Evolutionary conservation across 2,888 invertebrate species (phyloP).

Genomic region (Acanthosepion esculentum): DNA sequence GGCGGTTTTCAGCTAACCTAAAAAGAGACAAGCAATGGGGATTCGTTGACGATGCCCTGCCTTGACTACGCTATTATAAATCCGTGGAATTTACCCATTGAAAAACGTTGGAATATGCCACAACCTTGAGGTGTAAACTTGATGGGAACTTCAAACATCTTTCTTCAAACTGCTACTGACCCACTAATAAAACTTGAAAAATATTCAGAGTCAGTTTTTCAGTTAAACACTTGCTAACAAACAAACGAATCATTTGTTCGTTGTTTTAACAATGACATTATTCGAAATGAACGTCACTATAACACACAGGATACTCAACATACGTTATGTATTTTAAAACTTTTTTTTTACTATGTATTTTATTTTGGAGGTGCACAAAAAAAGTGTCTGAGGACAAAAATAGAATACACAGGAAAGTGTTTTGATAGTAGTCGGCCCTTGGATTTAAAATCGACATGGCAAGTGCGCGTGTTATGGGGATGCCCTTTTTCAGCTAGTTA

Average conservation of each 20-base stretch:
- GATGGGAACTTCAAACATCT: not conserved
- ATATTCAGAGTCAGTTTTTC: not conserved
- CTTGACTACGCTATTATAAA: not conserved
- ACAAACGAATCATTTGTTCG: too few species aligned
- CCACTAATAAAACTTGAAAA: not conserved
- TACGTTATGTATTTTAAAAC: too few species aligned
- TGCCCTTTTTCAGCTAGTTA: not conserved
- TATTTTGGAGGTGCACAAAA: too few species aligned
- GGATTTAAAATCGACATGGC: too few species aligned
- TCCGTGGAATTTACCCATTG: not conserved
- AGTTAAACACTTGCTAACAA: too few species aligned
- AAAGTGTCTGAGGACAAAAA: too few species aligned
- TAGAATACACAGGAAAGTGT: too few species aligned
- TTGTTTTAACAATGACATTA: too few species aligned
- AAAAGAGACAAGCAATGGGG: not conserved
- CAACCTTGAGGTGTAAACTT: not conserved
- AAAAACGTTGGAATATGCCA: slow-evolving; percentile 6
- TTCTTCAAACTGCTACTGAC: not conserved
- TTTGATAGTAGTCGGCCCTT: too few species aligned
- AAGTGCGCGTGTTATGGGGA: not conserved
- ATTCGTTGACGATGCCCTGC: slow-evolving; percentile 21
- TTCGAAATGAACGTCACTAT: too few species aligned
- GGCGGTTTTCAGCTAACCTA: not conserved
- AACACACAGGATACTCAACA: too few species aligned
- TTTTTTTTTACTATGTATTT: too few species aligned